These are phyloP conservation scores for Scelioninae gen. 1 DNA, from an alignment of 2,888 invertebrate genomes.

Conservation along the genomic window DNA sequence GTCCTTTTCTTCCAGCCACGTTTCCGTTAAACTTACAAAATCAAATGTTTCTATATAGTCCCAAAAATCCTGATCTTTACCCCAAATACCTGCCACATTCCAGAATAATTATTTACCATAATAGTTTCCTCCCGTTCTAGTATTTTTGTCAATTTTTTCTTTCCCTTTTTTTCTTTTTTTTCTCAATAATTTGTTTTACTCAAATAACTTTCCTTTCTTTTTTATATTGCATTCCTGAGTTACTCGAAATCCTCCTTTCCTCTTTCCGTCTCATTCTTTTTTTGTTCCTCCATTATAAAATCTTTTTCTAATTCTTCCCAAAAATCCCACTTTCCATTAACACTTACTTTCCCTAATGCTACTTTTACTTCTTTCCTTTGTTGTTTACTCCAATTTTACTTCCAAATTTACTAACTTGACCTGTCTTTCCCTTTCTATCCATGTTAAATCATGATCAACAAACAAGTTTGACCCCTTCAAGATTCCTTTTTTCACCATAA, in stretches of 20 bases:
- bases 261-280: too few relatives aligned
- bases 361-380: neutral
- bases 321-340: conserved; percentile 1
- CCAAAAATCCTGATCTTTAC: conserved; percentile 9
- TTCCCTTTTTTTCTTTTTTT: too few relatives aligned
- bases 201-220: too few relatives aligned
- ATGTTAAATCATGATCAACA: conserved; percentile 20
- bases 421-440: conserved; percentile 4
- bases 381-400: conserved; percentile 10
- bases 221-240: too few relatives aligned
- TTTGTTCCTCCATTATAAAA: too few relatives aligned
- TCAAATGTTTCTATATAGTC: neutral
- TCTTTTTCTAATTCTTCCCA: conserved; percentile 12
- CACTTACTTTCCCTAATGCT: neutral
- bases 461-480: conserved; percentile 3
- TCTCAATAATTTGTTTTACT: too few relatives aligned
- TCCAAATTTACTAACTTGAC: neutral
- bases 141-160: too few relatives aligned
- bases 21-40: neutral
- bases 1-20: conserved; percentile 10
- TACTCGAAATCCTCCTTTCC: too few relatives aligned
- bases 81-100: conserved; percentile 7
- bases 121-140: too few relatives aligned
- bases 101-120: conserved; percentile 1
- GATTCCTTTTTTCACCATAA: conserved; percentile 9